These are phyloP conservation scores for Anthopleura sola DNA, from an alignment of 64 coral and sea anemone genomes.

Conservation along the genomic window DNA sequence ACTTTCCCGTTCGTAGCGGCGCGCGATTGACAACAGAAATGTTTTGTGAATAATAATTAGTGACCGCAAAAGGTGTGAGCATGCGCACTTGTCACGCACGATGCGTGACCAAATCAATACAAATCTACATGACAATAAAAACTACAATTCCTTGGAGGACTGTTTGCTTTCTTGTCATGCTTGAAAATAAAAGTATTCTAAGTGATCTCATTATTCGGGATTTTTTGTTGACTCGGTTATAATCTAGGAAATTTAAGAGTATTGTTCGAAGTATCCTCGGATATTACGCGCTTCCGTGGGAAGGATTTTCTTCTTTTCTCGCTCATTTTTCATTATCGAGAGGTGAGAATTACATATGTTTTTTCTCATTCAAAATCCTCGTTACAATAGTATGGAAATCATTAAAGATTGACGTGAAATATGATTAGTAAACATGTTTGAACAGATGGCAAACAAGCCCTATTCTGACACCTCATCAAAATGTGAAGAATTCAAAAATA, in stretches of 20 bases:
- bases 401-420: not conserved
- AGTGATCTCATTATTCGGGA: not conserved
- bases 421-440: not conserved
- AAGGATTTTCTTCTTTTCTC: not conserved
- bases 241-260: not conserved
- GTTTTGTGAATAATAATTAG: conserved; percentile 43
- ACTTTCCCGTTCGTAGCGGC: not conserved
- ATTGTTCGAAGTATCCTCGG: not conserved
- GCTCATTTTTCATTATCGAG: not conserved
- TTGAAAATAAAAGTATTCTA: not conserved
- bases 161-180: not conserved
- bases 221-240: not conserved
- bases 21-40: not conserved
- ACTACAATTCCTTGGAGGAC: not conserved
- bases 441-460: not conserved
- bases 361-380: not conserved
- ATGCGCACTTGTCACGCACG: conserved; percentile 28
- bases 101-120: conserved; percentile 58
- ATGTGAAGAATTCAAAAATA: not conserved
- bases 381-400: not conserved
- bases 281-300: not conserved
- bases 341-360: not conserved
- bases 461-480: not conserved
- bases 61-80: conserved; percentile 41
- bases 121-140: conserved; percentile 36